These are phyloP conservation scores for Lepisosteus oculatus DNA, from an alignment of 2,113 vertebrate species.

Conservation along the genomic window DNA sequence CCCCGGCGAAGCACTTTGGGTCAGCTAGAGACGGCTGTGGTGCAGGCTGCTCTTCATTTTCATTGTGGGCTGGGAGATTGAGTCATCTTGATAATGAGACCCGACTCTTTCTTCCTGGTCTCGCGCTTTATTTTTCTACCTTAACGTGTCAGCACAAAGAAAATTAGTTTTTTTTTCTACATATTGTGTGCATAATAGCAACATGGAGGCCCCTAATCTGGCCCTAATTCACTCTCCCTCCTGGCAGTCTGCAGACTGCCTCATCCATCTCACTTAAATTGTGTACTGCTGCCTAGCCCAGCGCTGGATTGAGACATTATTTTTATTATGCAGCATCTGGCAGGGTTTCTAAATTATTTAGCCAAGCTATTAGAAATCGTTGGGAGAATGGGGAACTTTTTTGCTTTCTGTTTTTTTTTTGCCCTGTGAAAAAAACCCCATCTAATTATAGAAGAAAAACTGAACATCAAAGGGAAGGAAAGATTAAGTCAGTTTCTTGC, in stretches of 20 bases:
- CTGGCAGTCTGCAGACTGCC: constrained; percentile 50
- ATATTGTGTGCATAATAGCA: constrained; percentile 56
- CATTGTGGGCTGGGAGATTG: constrained; percentile 21
- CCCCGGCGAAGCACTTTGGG: too few species aligned
- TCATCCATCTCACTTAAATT: constrained; percentile 75
- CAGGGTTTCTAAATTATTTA: constrained; percentile 58
- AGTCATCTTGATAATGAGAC: constrained; percentile 60
- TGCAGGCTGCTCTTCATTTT: background rate
- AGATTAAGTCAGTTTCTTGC: background rate
- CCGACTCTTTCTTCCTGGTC: constrained; percentile 45
- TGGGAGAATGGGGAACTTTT: too few species aligned
- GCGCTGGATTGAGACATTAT: constrained; percentile 64
- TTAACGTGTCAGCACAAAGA: constrained; percentile 50
- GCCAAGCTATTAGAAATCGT: constrained; percentile 35
- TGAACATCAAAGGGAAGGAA: background rate
- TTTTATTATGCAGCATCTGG: constrained; percentile 48
- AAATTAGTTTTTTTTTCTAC: constrained; percentile 54
- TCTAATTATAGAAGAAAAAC: background rate
- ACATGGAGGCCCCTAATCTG: constrained; percentile 42
- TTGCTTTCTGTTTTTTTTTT: background rate
- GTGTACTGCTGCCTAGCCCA: constrained; percentile 33
- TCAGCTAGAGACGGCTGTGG: background rate
- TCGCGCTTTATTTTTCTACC: constrained; percentile 52
- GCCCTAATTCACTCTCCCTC: constrained; percentile 59
- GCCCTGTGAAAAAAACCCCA: background rate